Evolutionary conservation across 2,797 vertebrate species (phyloP).

Genomic region (Vireo griseus): DNA sequence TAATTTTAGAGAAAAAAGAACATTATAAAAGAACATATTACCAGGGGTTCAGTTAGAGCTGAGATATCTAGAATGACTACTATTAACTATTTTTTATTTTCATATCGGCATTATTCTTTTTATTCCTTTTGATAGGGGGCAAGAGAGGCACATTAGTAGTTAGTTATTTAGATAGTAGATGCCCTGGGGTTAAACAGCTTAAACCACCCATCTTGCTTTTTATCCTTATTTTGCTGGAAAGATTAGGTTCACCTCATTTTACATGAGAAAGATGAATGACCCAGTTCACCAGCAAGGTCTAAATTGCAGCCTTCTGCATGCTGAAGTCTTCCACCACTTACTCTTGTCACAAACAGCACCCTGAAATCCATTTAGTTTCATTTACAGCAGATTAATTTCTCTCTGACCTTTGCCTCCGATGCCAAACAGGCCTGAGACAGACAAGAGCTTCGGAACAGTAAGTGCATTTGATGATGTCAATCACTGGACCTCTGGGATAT

Average conservation of each 20-base stretch:
- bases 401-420: constrained; percentile 46
- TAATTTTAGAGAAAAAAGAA: background rate
- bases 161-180: constrained; percentile 42
- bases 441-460: constrained; percentile 19
- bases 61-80: background rate
- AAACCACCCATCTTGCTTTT: background rate
- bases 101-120: background rate
- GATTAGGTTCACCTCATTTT: constrained; percentile 46
- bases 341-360: constrained; percentile 54
- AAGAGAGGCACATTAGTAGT: background rate
- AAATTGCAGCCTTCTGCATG: constrained; percentile 47
- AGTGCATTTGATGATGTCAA: constrained; percentile 46
- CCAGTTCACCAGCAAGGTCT: constrained; percentile 15
- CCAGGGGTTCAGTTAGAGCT: background rate
- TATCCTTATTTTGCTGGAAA: constrained; percentile 35
- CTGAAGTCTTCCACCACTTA: constrained; percentile 37
- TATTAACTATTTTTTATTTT: background rate
- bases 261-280: constrained; percentile 48
- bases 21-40: background rate
- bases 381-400: constrained; percentile 70
- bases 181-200: constrained; percentile 48
- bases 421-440: constrained; percentile 29
- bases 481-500: background rate
- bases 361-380: constrained; percentile 63
- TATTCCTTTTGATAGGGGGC: background rate